Base-by-base conservation (phyloP, 2,797 vertebrate genomes). In the Dicrostonyx torquatus region DNA sequence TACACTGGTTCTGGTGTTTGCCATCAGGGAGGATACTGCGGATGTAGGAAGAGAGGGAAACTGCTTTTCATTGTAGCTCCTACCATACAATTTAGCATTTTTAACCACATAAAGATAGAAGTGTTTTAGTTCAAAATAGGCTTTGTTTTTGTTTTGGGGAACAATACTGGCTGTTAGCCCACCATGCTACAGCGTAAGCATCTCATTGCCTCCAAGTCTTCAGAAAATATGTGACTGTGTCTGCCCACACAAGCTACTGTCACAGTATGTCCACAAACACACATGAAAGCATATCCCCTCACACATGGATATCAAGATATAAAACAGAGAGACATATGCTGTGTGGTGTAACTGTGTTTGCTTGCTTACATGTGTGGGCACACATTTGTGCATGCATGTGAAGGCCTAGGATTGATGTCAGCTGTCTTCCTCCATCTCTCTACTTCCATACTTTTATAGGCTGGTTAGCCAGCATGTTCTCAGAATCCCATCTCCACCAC, bases 91-190 rank as follows among this genome's bases (percentile, higher is more conserved):
- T 45, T 84, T 68, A 84, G 12, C 31, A 37, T 87, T 94, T 90
- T 93, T 90, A 84, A 58, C n/a, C 1, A 43, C 78, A 45, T 58
- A 62, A 53, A 82, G 11, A 48, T 78, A 62, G 13, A 87, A 73
- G 48, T 60, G 72, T 83, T 94, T 77, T 34, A 82, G 18, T 68
- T 79, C 68, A 93, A 55, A 92, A 62, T 73, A 40, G 60, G 20
- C 31, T 80, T 90, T 92, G 45, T 48, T 91, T 87, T 89, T 90
- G 18, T 78, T 90, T 94, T 79, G 78, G 89, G 34, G 86, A 94
- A 72, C 64, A 73, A 0, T 85, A 6, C 68, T 87, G 10, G 48
- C 26, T 40, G 64, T 78, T 53, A 89, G 6, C 40, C 48, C 70
- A 1, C 26, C 84, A 1, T 66, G 72, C n/a, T 85, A 9, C 18